These are phyloP conservation scores for Sycophila sp. DNA, from an alignment of 1,140 invertebrate species.

Conservation along the genomic window DNA sequence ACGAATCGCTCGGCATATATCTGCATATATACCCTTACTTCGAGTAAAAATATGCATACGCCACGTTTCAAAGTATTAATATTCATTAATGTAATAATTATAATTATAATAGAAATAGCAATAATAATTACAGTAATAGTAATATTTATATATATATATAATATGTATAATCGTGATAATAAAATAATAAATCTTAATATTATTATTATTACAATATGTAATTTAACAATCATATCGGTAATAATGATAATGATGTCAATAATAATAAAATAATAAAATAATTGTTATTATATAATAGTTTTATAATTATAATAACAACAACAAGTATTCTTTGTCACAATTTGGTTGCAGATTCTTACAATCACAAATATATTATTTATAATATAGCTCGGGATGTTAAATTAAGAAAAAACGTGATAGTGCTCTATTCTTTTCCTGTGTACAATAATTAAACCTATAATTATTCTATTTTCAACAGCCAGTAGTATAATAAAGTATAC, in stretches of 20 bases:
- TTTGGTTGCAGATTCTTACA: constrained; percentile 67
- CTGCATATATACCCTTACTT: constrained; percentile 57
- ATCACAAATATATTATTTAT: constrained; percentile 66
- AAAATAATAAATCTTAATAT: constrained; percentile 53
- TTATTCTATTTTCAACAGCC: constrained; percentile 67
- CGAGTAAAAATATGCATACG: constrained; percentile 63
- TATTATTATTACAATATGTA: constrained; percentile 54
- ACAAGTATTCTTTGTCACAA: constrained; percentile 66
- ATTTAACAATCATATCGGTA: constrained; percentile 55
- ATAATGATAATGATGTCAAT: constrained; percentile 55
- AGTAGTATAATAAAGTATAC: constrained; percentile 67
- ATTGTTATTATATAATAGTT: constrained; percentile 58
- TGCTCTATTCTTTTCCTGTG: constrained; percentile 60
- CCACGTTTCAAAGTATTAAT: constrained; percentile 57
- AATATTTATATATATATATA: constrained; percentile 46
- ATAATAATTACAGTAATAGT: constrained; percentile 40
- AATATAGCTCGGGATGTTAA: constrained; percentile 62
- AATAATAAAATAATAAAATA: constrained; percentile 59
- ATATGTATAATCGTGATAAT: constrained; percentile 55
- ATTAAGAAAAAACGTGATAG: constrained; percentile 63
- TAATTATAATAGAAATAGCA: constrained; percentile 40
- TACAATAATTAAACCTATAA: constrained; percentile 65
- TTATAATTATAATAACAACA: constrained; percentile 66
- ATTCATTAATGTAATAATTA: constrained; percentile 47
- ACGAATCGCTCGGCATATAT: constrained; percentile 37